Evolutionary conservation across 2,888 invertebrate species (phyloP).

Genomic region (Hoplodrina blanda): DNA sequence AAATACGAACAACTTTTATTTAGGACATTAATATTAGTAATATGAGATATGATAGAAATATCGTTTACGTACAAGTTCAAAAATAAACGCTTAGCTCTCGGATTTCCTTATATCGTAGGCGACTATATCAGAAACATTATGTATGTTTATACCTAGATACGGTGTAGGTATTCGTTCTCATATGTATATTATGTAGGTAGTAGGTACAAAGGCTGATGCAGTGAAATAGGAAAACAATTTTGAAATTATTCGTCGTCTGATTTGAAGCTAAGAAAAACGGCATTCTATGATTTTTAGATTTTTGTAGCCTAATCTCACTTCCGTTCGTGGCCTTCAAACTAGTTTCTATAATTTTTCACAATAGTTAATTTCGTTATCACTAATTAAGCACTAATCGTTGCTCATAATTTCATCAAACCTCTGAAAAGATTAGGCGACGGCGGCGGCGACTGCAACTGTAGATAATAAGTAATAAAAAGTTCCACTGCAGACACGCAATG

Average conservation of each 20-base stretch:
- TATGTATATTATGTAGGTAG: too few relatives aligned
- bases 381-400: conserved; percentile 34
- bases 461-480: conserved; percentile 30
- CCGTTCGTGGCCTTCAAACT: conserved; percentile 23
- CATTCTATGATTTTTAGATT: not conserved
- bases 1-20: not conserved
- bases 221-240: not conserved
- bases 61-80: conserved; percentile 1
- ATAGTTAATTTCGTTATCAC: conserved; percentile 13
- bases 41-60: not conserved
- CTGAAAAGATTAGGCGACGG: conserved; percentile 25
- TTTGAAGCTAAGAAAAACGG: not conserved
- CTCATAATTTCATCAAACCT: conserved; percentile 43
- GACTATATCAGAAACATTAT: not conserved
- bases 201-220: not conserved
- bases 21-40: not conserved
- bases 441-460: conserved; percentile 16
- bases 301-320: not conserved
- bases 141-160: not conserved
- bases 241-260: not conserved
- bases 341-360: conserved; percentile 35
- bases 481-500: conserved; percentile 52
- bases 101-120: not conserved
- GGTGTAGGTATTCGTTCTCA: not conserved
- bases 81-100: conserved; percentile 9